These are phyloP conservation scores for Geotrypetes seraphini DNA, from an alignment of 2,797 vertebrate genomes.

Conservation along the genomic window DNA sequence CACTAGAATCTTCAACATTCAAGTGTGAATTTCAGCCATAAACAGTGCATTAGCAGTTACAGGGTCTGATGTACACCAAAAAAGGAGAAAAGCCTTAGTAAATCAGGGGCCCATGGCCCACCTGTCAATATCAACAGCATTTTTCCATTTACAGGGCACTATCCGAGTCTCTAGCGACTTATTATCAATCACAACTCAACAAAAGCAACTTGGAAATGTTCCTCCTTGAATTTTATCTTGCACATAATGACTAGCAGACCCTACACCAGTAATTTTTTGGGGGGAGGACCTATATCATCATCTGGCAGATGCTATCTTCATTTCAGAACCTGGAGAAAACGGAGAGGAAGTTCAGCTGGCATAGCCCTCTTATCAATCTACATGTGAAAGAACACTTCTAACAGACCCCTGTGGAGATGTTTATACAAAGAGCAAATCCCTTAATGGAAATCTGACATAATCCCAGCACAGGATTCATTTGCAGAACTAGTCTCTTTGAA, in stretches of 20 bases:
- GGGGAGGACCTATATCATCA: accelerated
- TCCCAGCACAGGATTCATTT: neutral
- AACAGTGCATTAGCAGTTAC: constrained; percentile 34
- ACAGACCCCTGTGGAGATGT: constrained; percentile 2
- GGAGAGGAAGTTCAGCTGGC: neutral
- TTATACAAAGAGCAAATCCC: neutral
- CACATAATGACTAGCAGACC: accelerated
- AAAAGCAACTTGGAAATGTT: neutral
- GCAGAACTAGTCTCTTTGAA: constrained; percentile 13
- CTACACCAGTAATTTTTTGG: accelerated
- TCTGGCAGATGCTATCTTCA: neutral
- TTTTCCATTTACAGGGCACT: constrained; percentile 37
- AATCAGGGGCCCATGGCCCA: no score
- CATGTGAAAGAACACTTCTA: accelerated
- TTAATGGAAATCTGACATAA: neutral
- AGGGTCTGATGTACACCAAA: no score
- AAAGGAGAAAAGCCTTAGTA: no score
- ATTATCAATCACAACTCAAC: neutral
- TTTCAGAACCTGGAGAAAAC: neutral
- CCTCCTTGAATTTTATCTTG: neutral
- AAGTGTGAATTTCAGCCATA: constrained; percentile 16
- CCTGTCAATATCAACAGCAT: constrained; percentile 23
- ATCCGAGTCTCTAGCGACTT: neutral
- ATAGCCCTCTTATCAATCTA: neutral
- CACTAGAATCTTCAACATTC: constrained; percentile 17